These are phyloP conservation scores for Plodia interpunctella DNA, from an alignment of 1,140 invertebrate genomes.

Conservation along the genomic window DNA sequence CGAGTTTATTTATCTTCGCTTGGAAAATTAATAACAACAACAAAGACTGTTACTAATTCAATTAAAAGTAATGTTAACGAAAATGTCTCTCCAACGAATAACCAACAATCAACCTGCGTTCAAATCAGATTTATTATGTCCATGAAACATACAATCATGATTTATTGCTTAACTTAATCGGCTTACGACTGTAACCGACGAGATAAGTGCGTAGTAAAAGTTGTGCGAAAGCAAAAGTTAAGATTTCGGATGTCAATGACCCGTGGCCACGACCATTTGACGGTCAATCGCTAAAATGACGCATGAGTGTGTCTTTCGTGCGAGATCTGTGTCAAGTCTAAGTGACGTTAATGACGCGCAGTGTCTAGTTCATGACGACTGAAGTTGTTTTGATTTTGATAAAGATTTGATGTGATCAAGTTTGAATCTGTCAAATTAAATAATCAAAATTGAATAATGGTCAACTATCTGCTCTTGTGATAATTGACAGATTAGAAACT, in stretches of 20 bases:
- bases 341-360: not conserved
- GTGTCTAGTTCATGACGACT: not conserved
- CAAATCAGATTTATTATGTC: not conserved
- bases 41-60: too few relatives aligned
- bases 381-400: not conserved
- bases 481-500: too few relatives aligned
- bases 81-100: not conserved
- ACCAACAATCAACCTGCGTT: not conserved
- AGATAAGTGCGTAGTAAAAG: slow-evolving; percentile 19
- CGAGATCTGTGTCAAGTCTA: slow-evolving; percentile 5
- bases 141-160: not conserved
- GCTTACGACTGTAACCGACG: not conserved
- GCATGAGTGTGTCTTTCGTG: not conserved
- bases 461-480: too few relatives aligned
- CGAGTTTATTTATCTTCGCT: too few relatives aligned
- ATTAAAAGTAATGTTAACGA: not conserved
- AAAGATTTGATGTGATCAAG: too few relatives aligned
- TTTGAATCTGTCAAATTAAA: too few relatives aligned
- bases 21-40: too few relatives aligned
- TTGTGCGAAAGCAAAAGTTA: slow-evolving; percentile 36
- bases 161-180: slow-evolving; percentile 3
- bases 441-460: too few relatives aligned
- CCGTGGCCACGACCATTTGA: slow-evolving; percentile 18
- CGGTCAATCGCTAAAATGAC: slow-evolving; percentile 19
- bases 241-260: slow-evolving; percentile 28